phyloP scores from a whole-genome alignment of 1,140 invertebrate species.

The Harpegnathos saltator region DNA sequence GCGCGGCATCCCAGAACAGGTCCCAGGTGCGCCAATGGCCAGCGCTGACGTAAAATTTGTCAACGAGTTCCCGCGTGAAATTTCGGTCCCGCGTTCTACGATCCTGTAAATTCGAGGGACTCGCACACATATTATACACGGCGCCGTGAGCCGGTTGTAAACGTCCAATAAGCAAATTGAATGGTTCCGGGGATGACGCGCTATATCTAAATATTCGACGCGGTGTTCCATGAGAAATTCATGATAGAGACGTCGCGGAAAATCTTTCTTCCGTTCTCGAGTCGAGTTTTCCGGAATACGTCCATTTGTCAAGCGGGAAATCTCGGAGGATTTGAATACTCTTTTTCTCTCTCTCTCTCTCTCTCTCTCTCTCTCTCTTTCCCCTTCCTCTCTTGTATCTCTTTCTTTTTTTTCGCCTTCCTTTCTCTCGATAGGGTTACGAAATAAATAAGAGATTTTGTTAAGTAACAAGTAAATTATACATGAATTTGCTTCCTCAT shows the following conservation, averaged over 20 bases:
- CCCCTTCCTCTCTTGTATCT: too few species aligned
- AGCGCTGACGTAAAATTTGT: conserved; percentile 67
- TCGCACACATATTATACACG: conserved; percentile 34
- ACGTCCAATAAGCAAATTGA: conserved; percentile 60
- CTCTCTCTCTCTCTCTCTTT: not conserved
- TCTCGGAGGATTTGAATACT: conserved; percentile 41
- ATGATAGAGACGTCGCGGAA: conserved; percentile 52
- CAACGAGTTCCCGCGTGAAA: conserved; percentile 42
- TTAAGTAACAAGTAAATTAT: conserved; percentile 51
- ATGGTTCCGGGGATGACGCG: conserved; percentile 21
- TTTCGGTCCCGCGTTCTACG: conserved; percentile 30
- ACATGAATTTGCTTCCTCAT: conserved; percentile 30
- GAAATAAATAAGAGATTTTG: conserved; percentile 51
- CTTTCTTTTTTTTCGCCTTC: not conserved
- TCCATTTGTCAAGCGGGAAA: conserved; percentile 34
- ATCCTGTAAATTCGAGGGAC: conserved; percentile 53
- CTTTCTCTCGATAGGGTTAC: conserved; percentile 28
- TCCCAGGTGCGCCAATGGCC: conserved; percentile 66
- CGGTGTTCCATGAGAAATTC: conserved; percentile 54
- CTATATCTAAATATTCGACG: conserved; percentile 53
- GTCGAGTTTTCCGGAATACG: conserved; percentile 47
- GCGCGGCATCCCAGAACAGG: conserved; percentile 50
- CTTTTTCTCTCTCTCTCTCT: not conserved
- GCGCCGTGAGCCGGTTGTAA: conserved; percentile 40
- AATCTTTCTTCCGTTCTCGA: conserved; percentile 39